Percentiles rank a stretch among this genome's conserved stretches.
Conservation (phyloP, 2,888 invertebrate species). For the Andrena fulva region DNA sequence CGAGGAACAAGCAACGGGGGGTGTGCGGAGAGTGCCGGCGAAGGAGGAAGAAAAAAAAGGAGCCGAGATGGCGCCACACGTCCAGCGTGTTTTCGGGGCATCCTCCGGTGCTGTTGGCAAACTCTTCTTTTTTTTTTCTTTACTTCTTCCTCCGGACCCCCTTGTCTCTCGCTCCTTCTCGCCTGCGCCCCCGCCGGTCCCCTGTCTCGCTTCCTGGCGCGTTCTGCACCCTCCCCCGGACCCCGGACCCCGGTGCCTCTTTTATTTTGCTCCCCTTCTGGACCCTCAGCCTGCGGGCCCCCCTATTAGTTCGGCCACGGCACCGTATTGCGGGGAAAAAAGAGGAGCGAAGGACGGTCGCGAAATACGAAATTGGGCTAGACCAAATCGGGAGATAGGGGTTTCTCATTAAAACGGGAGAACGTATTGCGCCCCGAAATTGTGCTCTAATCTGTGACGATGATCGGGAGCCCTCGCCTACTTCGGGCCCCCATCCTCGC, state of each 20-base stretch:
- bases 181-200: conserved; percentile 7
- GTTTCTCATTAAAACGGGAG: conserved; percentile 64
- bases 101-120: conserved; percentile 82
- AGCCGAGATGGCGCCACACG: conserved; percentile 84
- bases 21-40: conserved; percentile 70
- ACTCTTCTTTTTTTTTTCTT: conserved; percentile 73
- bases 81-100: conserved; percentile 83
- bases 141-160: conserved; percentile 30
- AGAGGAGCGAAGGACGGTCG: conserved; percentile 48
- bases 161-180: conserved; percentile 38
- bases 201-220: conserved; percentile 52
- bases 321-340: conserved; percentile 61
- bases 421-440: conserved; percentile 37
- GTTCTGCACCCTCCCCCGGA: conserved; percentile 51
- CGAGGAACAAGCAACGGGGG: conserved; percentile 64
- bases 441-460: conserved; percentile 34
- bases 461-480: conserved; percentile 12
- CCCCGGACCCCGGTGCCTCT: conserved; percentile 17
- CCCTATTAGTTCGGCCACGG: conserved; percentile 73
- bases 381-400: conserved; percentile 63
- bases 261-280: conserved; percentile 63
- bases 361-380: conserved; percentile 72
- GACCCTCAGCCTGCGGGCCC: conserved; percentile 58
- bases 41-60: conserved; percentile 78
- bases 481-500: neutral